Base-by-base conservation (phyloP, 1,140 invertebrate species). In the Chelonus insularis region DNA sequence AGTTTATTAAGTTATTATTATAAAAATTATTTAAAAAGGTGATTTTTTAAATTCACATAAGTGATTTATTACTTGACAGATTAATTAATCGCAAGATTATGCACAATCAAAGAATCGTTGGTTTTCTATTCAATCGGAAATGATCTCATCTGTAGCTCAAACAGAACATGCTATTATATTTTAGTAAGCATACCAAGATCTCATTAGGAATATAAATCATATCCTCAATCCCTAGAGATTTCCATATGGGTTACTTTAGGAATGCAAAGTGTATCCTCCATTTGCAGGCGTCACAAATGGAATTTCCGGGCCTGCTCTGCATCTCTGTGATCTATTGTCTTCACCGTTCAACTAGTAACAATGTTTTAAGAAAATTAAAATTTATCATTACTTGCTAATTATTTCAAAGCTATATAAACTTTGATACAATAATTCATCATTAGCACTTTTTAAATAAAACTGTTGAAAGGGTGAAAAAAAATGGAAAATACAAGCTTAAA, bases 151-250 rank as follows among this genome's bases (percentile, higher is more conserved):
- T 34, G 18, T 18, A 18, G 25, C 29, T 16, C 9, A 18, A 18
- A n/a, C 12, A 14, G 50, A 52, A 52, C 23, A 52, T 52, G 20
- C 50, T 52, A 52, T 52, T 29, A 52, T 16, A 29, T 52, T 52
- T 52, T 29, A 52, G 50, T 52, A 29, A 52, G 50, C 50, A 52
- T 50, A 25, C 50, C 50, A 9, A 52, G 50, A 52, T 52, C 50
- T 52, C 50, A 52, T 52, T 52, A 52, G 50, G 50, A 52, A 52
- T 52, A 52, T 36, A 37, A 37, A 52, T 50, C 47, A 50, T 50
- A 21, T 25, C 47, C 47, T 23, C 29, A 52, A 37, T 34, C 50
- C 25, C 50, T 16, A 12, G 29, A 52, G 23, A 52, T 52, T 52
- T 52, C 50, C 47, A 50, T 52, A 52, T 52, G 50, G 29, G 29